A percentile compares a stretch with the other conserved stretches of the same genome.
phyloP scores from a whole-genome alignment of 2,113 vertebrate species.

The Campylomormyrus tamandua region DNA sequence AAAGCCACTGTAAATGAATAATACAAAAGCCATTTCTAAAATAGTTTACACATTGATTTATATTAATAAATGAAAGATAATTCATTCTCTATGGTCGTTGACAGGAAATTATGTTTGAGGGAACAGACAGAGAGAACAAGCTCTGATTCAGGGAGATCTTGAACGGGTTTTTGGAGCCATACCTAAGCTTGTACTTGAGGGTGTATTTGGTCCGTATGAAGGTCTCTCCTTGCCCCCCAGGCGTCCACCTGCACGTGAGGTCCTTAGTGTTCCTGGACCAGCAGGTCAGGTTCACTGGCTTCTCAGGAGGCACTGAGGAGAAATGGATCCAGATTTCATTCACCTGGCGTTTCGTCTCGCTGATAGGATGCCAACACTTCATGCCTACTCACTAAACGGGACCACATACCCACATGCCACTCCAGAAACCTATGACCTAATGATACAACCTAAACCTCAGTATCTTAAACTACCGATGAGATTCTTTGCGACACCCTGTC shows the following conservation, averaged over 20 bases:
- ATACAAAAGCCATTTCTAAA: background rate
- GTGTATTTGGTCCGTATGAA: constrained; percentile 84
- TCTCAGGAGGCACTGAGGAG: constrained; percentile 75
- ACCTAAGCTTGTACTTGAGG: constrained; percentile 92
- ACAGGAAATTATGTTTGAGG: background rate
- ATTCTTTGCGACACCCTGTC: background rate
- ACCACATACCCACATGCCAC: background rate
- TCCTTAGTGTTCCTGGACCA: constrained; percentile 92
- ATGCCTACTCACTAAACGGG: background rate
- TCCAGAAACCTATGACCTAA: background rate
- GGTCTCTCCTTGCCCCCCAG: constrained; percentile 73
- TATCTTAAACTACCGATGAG: background rate
- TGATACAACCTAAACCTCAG: background rate
- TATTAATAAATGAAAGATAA: background rate
- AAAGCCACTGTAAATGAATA: background rate
- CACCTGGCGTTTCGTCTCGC: background rate
- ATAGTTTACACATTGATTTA: background rate
- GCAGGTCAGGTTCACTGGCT: constrained; percentile 82
- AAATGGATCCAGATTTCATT: background rate
- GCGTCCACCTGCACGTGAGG: constrained; percentile 79
- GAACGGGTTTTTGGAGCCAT: constrained; percentile 35
- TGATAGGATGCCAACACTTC: background rate
- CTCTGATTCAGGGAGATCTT: constrained; percentile 34
- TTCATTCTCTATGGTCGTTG: background rate
- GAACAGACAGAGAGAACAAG: constrained; percentile 3